phyloP scores from a whole-genome alignment of 2,888 invertebrate genomes.

The Euplagia quadripunctaria region DNA sequence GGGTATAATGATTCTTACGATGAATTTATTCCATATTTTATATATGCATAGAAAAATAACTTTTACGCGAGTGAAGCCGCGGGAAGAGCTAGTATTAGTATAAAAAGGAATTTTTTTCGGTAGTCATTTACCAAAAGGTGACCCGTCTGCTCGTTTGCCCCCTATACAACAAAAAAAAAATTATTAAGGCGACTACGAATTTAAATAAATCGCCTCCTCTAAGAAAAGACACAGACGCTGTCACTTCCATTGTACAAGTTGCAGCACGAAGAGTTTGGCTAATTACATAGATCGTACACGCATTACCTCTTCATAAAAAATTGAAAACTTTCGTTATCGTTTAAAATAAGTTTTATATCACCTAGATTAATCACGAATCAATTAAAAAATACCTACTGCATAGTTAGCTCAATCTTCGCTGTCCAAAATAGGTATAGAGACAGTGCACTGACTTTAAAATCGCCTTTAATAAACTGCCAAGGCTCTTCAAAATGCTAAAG shows the following conservation, averaged over 20 bases:
- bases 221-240: neutral
- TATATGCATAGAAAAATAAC: too few relatives aligned
- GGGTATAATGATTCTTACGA: too few relatives aligned
- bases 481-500: constrained; percentile 64
- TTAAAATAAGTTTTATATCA: too few relatives aligned
- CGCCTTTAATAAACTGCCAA: constrained; percentile 58
- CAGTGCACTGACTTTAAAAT: constrained; percentile 51
- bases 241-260: neutral
- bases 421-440: constrained; percentile 12
- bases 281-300: too few relatives aligned
- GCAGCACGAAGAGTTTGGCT: neutral
- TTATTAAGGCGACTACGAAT: neutral
- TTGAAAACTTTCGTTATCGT: too few relatives aligned
- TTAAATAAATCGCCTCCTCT: neutral
- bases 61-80: too few relatives aligned
- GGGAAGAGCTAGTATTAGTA: neutral
- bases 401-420: neutral
- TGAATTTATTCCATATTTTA: too few relatives aligned
- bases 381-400: neutral
- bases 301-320: too few relatives aligned
- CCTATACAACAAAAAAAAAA: neutral
- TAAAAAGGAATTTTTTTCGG: too few relatives aligned
- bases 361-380: neutral
- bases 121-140: too few relatives aligned
- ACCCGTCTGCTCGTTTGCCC: too few relatives aligned